These are phyloP conservation scores for Saturnia japonica DNA, from an alignment of 2,888 invertebrate genomes.

Conservation along the genomic window DNA sequence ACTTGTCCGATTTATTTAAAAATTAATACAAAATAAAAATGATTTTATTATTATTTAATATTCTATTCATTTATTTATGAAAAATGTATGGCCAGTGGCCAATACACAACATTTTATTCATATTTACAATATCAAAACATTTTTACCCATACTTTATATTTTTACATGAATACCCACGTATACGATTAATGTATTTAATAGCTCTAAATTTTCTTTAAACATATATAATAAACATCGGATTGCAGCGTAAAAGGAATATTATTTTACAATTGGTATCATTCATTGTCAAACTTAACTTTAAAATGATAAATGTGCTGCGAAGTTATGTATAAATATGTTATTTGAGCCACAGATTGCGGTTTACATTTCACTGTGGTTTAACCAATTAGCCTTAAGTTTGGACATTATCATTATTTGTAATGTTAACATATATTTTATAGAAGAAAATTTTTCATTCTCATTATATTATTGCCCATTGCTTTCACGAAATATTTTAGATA, in stretches of 20 bases:
- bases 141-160: too few species aligned
- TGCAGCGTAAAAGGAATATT: background rate
- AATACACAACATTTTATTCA: too few species aligned
- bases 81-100: too few species aligned
- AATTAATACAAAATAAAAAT: too few species aligned
- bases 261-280: background rate
- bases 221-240: background rate
- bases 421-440: background rate
- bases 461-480: constrained; percentile 14
- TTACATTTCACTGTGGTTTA: background rate
- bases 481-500: constrained; percentile 29
- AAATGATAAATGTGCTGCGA: background rate
- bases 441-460: background rate
- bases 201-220: too few species aligned
- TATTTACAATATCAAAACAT: too few species aligned
- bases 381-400: background rate
- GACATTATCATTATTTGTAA: too few species aligned
- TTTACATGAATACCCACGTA: too few species aligned
- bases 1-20: too few species aligned
- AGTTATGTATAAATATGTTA: background rate
- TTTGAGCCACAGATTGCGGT: background rate
- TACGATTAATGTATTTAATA: too few species aligned
- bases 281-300: background rate
- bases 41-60: too few species aligned
- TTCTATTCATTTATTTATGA: too few species aligned